Conservation (phyloP, 2,797 vertebrate genomes). For the Mus minutoides region DNA sequence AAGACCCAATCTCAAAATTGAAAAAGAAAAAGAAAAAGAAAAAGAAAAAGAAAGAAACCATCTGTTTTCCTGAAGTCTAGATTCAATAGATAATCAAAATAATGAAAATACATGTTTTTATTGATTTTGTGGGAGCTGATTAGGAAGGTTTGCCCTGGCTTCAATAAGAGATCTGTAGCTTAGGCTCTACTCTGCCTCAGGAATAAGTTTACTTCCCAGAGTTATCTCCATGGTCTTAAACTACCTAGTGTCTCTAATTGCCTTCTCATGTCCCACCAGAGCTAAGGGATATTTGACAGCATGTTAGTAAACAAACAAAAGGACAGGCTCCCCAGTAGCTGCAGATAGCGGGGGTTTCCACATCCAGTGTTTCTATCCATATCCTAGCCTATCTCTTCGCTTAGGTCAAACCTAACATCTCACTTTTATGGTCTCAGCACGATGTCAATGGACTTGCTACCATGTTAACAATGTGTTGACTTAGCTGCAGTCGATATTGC, state of each 20-base stretch:
- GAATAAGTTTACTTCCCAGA: background rate
- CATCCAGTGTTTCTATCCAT: background rate
- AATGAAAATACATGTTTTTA: constrained; percentile 37
- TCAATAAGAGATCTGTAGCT: background rate
- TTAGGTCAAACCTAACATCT: constrained; percentile 3
- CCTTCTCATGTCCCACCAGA: background rate
- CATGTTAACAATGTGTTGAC: background rate
- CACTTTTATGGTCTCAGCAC: background rate
- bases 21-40: background rate
- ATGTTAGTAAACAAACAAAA: background rate
- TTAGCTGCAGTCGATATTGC: background rate
- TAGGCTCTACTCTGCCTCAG: background rate
- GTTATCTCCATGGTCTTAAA: background rate
- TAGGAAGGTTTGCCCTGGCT: background rate
- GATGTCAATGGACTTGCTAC: background rate
- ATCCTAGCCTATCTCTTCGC: constrained; percentile 5
- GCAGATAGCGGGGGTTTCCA: background rate
- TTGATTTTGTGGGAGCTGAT: background rate
- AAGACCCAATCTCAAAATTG: background rate
- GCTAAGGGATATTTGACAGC: background rate
- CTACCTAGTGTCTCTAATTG: background rate
- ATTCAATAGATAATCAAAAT: background rate
- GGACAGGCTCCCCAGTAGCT: background rate
- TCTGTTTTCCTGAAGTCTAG: background rate
- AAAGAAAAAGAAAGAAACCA: background rate